Conservation (phyloP, 2,888 invertebrate species). For the Melanchra persicariae region DNA sequence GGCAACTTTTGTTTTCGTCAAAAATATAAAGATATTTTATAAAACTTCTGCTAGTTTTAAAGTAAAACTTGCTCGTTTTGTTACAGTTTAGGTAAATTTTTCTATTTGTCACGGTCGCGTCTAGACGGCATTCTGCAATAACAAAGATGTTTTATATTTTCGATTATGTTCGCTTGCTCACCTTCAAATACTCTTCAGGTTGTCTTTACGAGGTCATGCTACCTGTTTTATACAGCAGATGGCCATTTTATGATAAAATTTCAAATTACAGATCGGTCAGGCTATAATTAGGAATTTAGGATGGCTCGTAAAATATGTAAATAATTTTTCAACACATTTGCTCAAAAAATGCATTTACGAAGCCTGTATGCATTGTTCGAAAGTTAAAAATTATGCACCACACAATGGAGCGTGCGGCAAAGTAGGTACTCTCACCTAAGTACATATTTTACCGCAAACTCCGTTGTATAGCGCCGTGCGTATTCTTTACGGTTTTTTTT, state of each 20-base stretch:
- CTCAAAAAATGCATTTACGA: too few species aligned
- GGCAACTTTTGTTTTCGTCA: slow-evolving; percentile 41
- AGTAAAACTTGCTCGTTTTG: slow-evolving; percentile 35
- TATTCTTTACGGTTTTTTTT: too few species aligned
- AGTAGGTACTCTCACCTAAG: too few species aligned
- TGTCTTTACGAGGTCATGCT: slow-evolving; percentile 62
- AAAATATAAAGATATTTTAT: slow-evolving; percentile 34
- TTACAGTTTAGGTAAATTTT: slow-evolving; percentile 47
- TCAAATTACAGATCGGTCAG: slow-evolving; percentile 33
- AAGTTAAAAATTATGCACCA: too few species aligned
- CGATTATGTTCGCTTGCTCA: slow-evolving; percentile 70
- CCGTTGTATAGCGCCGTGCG: too few species aligned
- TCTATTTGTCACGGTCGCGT: slow-evolving; percentile 52
- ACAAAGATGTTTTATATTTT: slow-evolving; percentile 62
- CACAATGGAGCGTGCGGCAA: too few species aligned
- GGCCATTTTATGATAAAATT: slow-evolving; percentile 48
- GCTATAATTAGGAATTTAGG: slow-evolving; percentile 39
- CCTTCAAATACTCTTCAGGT: slow-evolving; percentile 78
- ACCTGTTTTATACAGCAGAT: slow-evolving; percentile 61
- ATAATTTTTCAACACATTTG: too few species aligned
- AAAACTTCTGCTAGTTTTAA: slow-evolving; percentile 26
- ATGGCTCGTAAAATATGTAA: slow-evolving; percentile 49
- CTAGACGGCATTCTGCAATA: slow-evolving; percentile 61
- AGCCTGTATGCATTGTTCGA: too few species aligned
- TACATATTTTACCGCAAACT: too few species aligned